Base-by-base conservation (phyloP, 2,888 invertebrate genomes). In the Eilema depressum region DNA sequence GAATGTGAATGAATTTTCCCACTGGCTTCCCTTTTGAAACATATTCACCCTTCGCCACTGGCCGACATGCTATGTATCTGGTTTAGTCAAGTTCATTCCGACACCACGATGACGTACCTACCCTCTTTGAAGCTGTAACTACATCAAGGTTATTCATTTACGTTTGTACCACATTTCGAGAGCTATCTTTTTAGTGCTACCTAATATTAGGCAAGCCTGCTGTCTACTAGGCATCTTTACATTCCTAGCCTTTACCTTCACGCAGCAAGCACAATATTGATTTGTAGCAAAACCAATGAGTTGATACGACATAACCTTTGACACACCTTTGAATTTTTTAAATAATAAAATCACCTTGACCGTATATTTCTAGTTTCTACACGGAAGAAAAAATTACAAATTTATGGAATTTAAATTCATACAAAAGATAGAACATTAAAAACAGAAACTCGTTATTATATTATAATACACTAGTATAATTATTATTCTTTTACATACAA, bases 401-500 rank as follows among this genome's bases (percentile, higher is more conserved):
- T 4, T 17, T n/a, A 53, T 53, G 53, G 20, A 47, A 53, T 53
- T 53, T 10, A n/a, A 53, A 53, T n/a, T 53, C n/a, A 53, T 53
- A 53, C n/a, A 53, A n/a, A 53, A 53, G 53, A 20, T n/a, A 47
- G 7, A n/a, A 20, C 20, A 53, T n/a, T 53, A 53, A 53, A n/a
- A n/a, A 53, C 53, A 53, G 53, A n/a, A 53, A 53, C 53, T 53
- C 53, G 53, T n/a, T 53, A 20, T 53, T 53, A n/a, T 53, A 53
- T n/a, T n/a, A 53, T 2, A 53, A 47, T 47, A n/a, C n/a, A n/a
- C n/a, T n/a, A n/a, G n/a, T n/a, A n/a, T n/a, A n/a, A n/a, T n/a
- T n/a, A n/a, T n/a, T n/a, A n/a, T n/a, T n/a, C n/a, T n/a, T n/a
- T n/a, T n/a, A n/a, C n/a, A n/a, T n/a, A n/a, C n/a, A 47, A 53